Conservation (phyloP, 2,797 vertebrate species). For the Okamejei kenojei region DNA sequence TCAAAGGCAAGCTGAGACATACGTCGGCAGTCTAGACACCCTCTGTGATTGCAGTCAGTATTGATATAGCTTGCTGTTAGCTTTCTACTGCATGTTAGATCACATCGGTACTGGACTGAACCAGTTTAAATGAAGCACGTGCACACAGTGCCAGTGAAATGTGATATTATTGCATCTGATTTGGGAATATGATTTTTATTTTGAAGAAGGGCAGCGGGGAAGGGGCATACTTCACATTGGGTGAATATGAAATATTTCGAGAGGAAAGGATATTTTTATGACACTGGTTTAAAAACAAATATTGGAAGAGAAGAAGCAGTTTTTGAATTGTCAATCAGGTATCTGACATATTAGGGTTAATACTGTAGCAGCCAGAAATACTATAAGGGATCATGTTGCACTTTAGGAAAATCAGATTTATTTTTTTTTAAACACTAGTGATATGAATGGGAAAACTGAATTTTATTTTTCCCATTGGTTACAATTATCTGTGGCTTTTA, state of each 20-base stretch:
- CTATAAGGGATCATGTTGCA: conserved; percentile 30
- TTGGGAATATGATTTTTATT: conserved; percentile 13
- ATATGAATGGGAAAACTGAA: not conserved
- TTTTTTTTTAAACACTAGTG: conserved; percentile 13
- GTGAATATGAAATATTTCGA: not conserved
- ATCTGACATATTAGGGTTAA: not conserved
- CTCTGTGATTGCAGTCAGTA: conserved; percentile 29
- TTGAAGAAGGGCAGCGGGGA: not conserved
- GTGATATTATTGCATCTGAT: conserved; percentile 23
- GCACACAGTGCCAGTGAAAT: not conserved
- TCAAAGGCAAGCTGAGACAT: not conserved
- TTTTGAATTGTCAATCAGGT: not conserved
- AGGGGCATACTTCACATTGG: not conserved
- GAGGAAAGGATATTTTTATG: conserved; percentile 10
- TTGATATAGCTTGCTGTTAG: conserved; percentile 61
- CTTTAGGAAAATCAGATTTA: conserved; percentile 22
- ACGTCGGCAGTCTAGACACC: not conserved
- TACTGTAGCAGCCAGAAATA: not conserved
- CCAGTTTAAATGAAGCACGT: not conserved
- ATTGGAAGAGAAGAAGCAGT: not conserved
- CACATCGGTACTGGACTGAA: conserved; percentile 66
- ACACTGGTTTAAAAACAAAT: not conserved
- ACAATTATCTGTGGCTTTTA: not conserved
- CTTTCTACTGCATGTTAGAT: conserved; percentile 81
- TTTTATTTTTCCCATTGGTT: not conserved